Conservation (phyloP, 2,888 invertebrate genomes). For the Tricholauxania praeusta region DNA sequence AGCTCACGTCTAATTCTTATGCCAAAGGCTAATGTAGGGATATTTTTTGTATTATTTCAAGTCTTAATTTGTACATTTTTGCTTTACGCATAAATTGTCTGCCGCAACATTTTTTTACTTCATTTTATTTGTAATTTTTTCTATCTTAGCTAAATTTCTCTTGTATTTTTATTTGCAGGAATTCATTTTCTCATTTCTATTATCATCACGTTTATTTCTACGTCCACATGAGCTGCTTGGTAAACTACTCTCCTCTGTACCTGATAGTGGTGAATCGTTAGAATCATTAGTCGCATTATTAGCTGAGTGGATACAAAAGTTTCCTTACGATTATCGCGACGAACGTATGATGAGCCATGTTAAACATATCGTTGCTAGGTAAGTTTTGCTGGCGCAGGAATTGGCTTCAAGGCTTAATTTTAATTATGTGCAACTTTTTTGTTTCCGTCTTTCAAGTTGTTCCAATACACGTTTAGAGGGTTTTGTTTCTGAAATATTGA, state of each 20-base stretch:
- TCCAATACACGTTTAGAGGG: conserved; percentile 67
- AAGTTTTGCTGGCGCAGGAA: conserved; percentile 39
- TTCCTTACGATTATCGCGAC: conserved; percentile 68
- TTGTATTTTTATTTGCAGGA: conserved; percentile 56
- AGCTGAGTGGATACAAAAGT: conserved; percentile 67
- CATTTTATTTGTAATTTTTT: neutral
- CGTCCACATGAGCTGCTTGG: conserved; percentile 67
- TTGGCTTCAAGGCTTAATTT: neutral
- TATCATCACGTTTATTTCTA: conserved; percentile 67
- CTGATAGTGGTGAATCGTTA: conserved; percentile 65
- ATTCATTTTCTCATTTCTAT: conserved; percentile 67
- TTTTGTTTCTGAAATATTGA: conserved; percentile 68
- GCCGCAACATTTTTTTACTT: neutral
- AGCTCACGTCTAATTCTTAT: no score
- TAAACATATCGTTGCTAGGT: conserved; percentile 69
- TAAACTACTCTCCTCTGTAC: conserved; percentile 65
- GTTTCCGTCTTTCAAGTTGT: conserved; percentile 56
- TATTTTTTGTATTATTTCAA: no score
- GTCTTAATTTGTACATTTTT: no score
- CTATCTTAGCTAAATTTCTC: neutral
- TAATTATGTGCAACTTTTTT: no score
- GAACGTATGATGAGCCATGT: conserved; percentile 69
- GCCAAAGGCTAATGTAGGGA: neutral
- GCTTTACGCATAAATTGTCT: no score
- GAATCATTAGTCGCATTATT: conserved; percentile 65